phyloP scores from a whole-genome alignment of 2,113 vertebrate genomes.

The Anseranas semipalmata region DNA sequence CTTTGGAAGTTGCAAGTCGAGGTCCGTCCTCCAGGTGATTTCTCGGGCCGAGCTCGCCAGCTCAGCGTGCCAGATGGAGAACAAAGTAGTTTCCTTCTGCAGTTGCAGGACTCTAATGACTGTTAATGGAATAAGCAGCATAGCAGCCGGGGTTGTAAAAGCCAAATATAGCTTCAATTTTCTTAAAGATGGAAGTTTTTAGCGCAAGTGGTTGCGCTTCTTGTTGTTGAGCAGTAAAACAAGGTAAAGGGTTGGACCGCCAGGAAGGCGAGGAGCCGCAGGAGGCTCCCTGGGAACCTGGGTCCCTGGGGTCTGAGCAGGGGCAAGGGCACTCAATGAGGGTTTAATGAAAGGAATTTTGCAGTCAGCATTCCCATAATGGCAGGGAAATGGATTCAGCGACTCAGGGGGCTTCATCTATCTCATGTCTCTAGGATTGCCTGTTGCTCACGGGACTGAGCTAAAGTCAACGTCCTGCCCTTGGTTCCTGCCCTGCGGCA shows the following conservation, averaged over 20 bases:
- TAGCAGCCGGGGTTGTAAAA: rapidly evolving
- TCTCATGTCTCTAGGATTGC: neutral
- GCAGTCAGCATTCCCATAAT: neutral
- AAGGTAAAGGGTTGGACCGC: neutral
- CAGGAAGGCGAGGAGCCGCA: rapidly evolving
- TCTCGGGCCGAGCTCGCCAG: neutral
- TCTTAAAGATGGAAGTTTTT: neutral
- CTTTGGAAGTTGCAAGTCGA: neutral
- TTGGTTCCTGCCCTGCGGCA: neutral
- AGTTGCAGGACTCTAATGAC: neutral
- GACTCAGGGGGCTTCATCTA: neutral
- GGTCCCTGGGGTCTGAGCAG: neutral
- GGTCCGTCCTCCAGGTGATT: neutral
- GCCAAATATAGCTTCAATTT: neutral
- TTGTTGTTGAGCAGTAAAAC: neutral
- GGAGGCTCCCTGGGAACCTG: neutral
- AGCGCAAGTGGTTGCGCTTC: neutral
- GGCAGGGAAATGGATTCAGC: neutral
- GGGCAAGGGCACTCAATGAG: neutral
- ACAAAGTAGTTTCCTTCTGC: neutral
- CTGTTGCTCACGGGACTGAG: neutral
- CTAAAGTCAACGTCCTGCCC: neutral
- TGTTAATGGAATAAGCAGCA: neutral
- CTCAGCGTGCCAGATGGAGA: neutral
- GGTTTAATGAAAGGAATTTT: neutral